Percentiles rank a stretch among this genome's conserved stretches.
phyloP scores from a whole-genome alignment of 1,140 invertebrate species.

The Solen grandis region DNA sequence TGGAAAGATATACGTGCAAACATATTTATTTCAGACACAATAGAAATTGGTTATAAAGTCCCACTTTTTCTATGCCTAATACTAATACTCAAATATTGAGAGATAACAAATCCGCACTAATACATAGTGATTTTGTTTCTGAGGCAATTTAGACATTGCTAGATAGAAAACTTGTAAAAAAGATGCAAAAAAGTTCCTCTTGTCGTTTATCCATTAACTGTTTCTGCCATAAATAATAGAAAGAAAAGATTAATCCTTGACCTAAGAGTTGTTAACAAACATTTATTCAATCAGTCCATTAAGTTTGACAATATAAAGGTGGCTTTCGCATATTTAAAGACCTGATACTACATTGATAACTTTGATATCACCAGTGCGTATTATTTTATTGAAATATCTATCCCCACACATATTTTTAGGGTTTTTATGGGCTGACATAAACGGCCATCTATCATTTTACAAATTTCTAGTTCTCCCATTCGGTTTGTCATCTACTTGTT shows the following conservation, averaged over 20 bases:
- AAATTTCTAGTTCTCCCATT: conserved; percentile 51
- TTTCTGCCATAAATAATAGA: neutral
- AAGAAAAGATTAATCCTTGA: conserved; percentile 8
- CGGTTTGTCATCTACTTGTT: conserved; percentile 46
- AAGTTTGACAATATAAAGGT: conserved; percentile 24
- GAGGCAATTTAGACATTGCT: too few species aligned
- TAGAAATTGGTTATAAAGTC: conserved; percentile 1
- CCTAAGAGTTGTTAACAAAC: conserved; percentile 20
- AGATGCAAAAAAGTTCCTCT: neutral
- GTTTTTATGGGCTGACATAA: conserved; percentile 31
- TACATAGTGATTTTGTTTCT: neutral
- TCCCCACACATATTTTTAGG: conserved; percentile 34
- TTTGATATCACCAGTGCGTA: conserved; percentile 40
- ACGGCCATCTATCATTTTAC: conserved; percentile 3
- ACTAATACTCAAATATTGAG: neutral
- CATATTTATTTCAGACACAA: neutral
- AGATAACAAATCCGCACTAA: neutral
- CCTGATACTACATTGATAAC: neutral
- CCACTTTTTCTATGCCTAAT: neutral
- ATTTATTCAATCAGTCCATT: conserved; percentile 14
- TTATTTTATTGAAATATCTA: conserved; percentile 39
- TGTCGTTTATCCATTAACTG: neutral
- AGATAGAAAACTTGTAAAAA: neutral
- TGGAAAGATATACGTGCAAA: neutral
- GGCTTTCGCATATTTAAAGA: conserved; percentile 10